Evolutionary conservation across 2,888 invertebrate genomes (phyloP), one percentile per base, ranked within the genome.

Genomic region (Aphrophora alni): DNA sequence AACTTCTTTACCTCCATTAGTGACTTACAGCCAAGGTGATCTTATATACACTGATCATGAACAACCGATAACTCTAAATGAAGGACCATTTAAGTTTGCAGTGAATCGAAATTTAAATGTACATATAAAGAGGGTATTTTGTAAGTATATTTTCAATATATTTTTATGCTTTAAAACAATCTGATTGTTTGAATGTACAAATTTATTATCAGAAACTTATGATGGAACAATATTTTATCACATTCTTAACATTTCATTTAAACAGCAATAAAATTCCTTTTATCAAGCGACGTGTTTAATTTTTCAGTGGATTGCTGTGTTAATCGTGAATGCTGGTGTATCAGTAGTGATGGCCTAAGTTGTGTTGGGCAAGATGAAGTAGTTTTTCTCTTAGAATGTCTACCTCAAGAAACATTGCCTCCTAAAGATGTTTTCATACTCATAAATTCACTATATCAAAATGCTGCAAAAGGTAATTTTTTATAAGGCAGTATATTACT

Each of bases 291-390:
- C 82, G 38, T 83, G 38, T 83, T 82, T 80, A 80, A 38, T 78
- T 81, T 88, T 89, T 38, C 86, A 94, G 95, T 95, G 89, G 93
- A 92, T 86, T 95, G 95, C 87, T 94, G 94, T 87, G 91, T 94
- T 83, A 93, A 93, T 86, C 92, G 92, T 84, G 90, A 90, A 82
- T 93, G 93, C 82, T 95, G 96, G 92, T 94, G 94, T 87, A 93
- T 95, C 85, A 92, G 93, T 26, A 94, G 95, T 0, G 90, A 91
- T 84, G 96, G 96, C 17, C 89, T 96, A 87, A 92, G 93, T 81
- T 92, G 93, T 81, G 95, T 95, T 24, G 95, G 95, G 1, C 96
- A 95, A 87, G 95, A 96, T 87, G 96, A 96, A 89, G 89, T 97
- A 25, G 91, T 95, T 72, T 91, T 95, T 80, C 87, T 96, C 59